Conservation (phyloP, 2,797 vertebrate genomes). For the Cossypha niveicapilla region DNA sequence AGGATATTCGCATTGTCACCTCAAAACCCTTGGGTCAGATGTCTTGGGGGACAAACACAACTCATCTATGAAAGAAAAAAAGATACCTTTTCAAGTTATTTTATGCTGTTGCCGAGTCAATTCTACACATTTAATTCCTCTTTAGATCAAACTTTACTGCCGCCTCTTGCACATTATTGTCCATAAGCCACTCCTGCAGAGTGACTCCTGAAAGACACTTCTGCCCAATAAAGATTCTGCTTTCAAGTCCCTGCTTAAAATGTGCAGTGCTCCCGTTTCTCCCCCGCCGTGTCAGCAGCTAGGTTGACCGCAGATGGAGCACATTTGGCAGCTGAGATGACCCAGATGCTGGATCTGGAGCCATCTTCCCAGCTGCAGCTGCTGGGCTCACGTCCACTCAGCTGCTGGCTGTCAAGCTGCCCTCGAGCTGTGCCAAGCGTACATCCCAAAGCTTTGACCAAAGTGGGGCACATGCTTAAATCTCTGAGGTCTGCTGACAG, state of each 20-base stretch:
- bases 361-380: slow-evolving; percentile 36
- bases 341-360: slow-evolving; percentile 44
- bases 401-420: slow-evolving; percentile 27
- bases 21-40: not conserved
- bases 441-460: slow-evolving; percentile 1
- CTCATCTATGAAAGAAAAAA: not conserved
- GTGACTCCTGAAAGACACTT: not conserved
- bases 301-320: slow-evolving; percentile 9
- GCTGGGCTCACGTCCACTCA: not conserved
- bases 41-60: not conserved
- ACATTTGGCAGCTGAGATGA: not conserved
- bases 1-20: not conserved
- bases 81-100: not conserved
- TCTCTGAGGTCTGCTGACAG: slow-evolving; percentile 1
- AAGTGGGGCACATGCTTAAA: slow-evolving; percentile 7
- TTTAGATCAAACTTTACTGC: not conserved
- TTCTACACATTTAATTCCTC: not conserved
- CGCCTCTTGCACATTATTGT: not conserved
- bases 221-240: not conserved
- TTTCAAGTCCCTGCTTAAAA: not conserved
- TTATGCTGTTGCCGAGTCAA: not conserved
- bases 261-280: not conserved
- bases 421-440: not conserved
- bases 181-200: not conserved
- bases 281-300: not conserved